Percentiles rank a stretch among this genome's conserved stretches.
These are phyloP conservation scores for Philaethria dido DNA, from an alignment of 2,888 invertebrate genomes.

Conservation along the genomic window DNA sequence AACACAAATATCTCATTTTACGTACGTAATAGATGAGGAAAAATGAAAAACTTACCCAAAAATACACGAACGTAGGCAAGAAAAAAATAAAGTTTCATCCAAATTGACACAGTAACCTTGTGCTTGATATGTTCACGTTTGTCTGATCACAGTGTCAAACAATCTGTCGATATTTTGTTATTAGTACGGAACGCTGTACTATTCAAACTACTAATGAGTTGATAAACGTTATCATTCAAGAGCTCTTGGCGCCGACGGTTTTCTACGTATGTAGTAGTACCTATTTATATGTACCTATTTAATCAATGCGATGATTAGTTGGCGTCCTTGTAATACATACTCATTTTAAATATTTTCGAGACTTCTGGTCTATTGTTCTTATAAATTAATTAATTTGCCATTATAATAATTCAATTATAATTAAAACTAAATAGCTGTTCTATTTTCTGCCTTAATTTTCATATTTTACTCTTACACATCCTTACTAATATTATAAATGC, in stretches of 20 bases:
- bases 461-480: background rate
- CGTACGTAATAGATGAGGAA: too few relatives aligned
- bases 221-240: constrained; percentile 36
- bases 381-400: background rate
- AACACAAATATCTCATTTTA: too few relatives aligned
- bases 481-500: too few relatives aligned
- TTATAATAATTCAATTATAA: background rate
- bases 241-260: constrained; percentile 24
- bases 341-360: background rate
- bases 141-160: constrained; percentile 5
- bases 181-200: background rate
- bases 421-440: background rate
- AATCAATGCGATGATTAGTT: constrained; percentile 24
- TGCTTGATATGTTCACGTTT: constrained; percentile 3
- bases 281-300: background rate
- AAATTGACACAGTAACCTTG: background rate
- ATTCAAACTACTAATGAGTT: constrained; percentile 20
- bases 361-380: background rate
- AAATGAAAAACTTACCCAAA: too few relatives aligned
- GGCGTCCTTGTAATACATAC: constrained; percentile 23
- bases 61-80: background rate
- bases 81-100: background rate
- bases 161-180: constrained; percentile 3
- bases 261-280: background rate
- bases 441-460: background rate